Evolutionary conservation across 2,797 vertebrate genomes (phyloP), one percentile per base, ranked within the genome.

Genomic region (Fringilla coelebs): DNA sequence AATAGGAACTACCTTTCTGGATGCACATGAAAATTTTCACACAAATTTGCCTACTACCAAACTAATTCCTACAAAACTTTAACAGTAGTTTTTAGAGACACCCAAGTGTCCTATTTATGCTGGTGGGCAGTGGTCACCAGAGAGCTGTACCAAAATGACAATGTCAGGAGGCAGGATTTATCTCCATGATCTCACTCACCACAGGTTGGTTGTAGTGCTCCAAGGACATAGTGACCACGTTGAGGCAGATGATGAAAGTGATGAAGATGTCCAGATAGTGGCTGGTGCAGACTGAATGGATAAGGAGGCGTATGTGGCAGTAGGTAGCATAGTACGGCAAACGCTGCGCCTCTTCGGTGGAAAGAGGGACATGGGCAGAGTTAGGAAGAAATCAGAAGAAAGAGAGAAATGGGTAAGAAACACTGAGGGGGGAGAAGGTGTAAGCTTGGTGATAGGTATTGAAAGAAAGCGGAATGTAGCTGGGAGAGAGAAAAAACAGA

Each of bases 201-300:
- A 98, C 98, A 93, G 99, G 99, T 76, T 99, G 99, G 94, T 98
- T 99, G 98, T 99, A 99, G 98, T 99, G 99, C 97, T 99, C 99
- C 98, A 99, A 97, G 82, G 99, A 99, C 99, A 99, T 99, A 90
- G 99, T 99, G 97, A 99, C 98, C 95, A 99, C 99, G 6, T 99
- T 99, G 98, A 99, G 98, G 97, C 99, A 99, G 98, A 99, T 99
- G 98, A 99, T 99, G 97, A 99, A 99, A 96, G 99, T 99, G 98
- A 99, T 99, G 97, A 99, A 99, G 98, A 99, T 99, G 98, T 99
- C 99, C 98, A 99, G 98, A 97, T 99, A 99, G 98, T 99, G 99
- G 98, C 99, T 99, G 93, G 99, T 99, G 96, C 99, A 99, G 97
- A 99, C 98, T 46, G 99, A 99, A 98, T 99, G 99, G 97, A 99